Conservation (phyloP, 2,888 invertebrate genomes). For the Deladenus siricidicola region DNA sequence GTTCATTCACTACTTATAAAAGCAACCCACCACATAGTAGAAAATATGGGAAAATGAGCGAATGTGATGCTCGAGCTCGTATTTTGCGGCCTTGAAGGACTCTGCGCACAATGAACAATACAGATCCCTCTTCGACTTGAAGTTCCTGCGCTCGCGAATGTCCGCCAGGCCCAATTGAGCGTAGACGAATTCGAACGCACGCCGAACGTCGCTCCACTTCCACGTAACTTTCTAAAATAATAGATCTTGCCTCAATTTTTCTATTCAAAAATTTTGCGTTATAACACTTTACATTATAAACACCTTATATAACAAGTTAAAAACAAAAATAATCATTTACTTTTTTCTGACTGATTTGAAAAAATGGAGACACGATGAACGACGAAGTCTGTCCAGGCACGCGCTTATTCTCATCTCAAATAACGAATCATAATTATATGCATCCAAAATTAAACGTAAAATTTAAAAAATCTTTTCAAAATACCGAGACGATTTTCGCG, state of each 20-base stretch:
- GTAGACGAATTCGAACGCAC: slow-evolving; percentile 11
- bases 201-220: slow-evolving; percentile 10
- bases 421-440: background rate
- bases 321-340: background rate
- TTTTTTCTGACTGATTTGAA: slow-evolving; percentile 9
- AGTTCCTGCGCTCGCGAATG: slow-evolving; percentile 3
- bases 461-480: background rate
- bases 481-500: slow-evolving; percentile 8
- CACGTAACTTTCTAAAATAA: slow-evolving; percentile 18
- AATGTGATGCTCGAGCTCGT: slow-evolving; percentile 11
- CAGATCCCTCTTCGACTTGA: slow-evolving; percentile 2
- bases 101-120: slow-evolving; percentile 11
- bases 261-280: background rate
- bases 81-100: slow-evolving; percentile 1
- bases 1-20: background rate
- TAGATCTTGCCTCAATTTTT: background rate
- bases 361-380: slow-evolving; percentile 5
- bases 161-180: slow-evolving; percentile 13
- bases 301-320: background rate
- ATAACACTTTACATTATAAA: background rate
- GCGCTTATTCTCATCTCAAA: slow-evolving; percentile 15
- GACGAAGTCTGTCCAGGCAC: background rate
- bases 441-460: background rate
- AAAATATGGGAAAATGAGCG: slow-evolving; percentile 14
- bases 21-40: slow-evolving; percentile 5